Percentiles rank a stretch among this genome's conserved stretches.
Conservation (phyloP, 2,113 vertebrate genomes). For the Seriola aureovittata region DNA sequence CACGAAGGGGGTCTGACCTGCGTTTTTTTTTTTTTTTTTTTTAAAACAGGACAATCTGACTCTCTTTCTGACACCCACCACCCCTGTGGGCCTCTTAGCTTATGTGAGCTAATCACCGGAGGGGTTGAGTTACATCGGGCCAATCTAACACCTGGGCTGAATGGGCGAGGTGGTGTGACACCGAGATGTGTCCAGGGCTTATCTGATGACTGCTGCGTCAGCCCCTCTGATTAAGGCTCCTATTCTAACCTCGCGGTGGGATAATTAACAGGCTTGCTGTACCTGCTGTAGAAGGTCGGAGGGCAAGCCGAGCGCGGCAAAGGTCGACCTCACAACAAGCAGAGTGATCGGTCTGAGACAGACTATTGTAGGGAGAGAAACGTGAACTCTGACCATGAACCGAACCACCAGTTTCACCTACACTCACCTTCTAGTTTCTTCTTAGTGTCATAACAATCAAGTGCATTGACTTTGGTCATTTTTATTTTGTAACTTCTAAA, state of each 20-base stretch:
- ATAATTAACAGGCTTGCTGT: constrained; percentile 77
- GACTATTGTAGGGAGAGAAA: constrained; percentile 32
- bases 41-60: constrained; percentile 66
- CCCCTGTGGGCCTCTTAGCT: constrained; percentile 75
- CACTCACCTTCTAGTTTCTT: neutral
- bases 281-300: constrained; percentile 75
- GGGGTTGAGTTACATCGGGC: constrained; percentile 84
- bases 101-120: constrained; percentile 84
- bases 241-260: constrained; percentile 67
- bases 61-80: constrained; percentile 61
- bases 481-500: neutral
- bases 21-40: constrained; percentile 36
- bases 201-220: constrained; percentile 79
- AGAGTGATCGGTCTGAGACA: neutral
- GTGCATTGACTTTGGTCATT: neutral
- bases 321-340: constrained; percentile 62
- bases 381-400: constrained; percentile 53
- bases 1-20: constrained; percentile 67
- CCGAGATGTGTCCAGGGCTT: constrained; percentile 80
- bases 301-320: constrained; percentile 46
- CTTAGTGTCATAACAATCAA: neutral
- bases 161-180: constrained; percentile 73
- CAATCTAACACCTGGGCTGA: constrained; percentile 85
- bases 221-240: constrained; percentile 80
- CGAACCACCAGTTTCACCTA: constrained; percentile 17